Evolutionary conservation across 1,140 invertebrate species (phyloP).

Genomic region (Cyrtorhinus lividipennis): DNA sequence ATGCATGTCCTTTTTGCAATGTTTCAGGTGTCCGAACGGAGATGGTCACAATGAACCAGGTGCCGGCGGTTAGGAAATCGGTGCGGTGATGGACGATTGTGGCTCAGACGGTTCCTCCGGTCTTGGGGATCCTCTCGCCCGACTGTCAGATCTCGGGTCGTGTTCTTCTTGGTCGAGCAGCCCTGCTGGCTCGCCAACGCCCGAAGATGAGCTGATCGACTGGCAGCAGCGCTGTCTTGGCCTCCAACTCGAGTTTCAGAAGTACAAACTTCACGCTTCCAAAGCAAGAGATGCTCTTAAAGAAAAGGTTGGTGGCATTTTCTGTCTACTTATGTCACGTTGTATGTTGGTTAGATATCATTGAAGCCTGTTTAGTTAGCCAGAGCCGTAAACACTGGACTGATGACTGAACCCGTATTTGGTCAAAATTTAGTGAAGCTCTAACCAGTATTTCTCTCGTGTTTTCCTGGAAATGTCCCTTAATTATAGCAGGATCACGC

Average conservation of each 20-base stretch:
- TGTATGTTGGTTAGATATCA: too few relatives aligned
- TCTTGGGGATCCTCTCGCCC: conserved; percentile 8
- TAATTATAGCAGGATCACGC: too few relatives aligned
- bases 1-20: background rate
- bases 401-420: too few relatives aligned
- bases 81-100: conserved; percentile 3
- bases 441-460: too few relatives aligned
- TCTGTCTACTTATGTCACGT: too few relatives aligned
- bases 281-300: conserved; percentile 10
- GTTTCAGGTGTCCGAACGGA: background rate
- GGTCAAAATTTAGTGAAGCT: too few relatives aligned
- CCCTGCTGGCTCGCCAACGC: conserved; percentile 4
- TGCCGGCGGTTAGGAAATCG: background rate
- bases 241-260: conserved; percentile 6
- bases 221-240: conserved; percentile 1
- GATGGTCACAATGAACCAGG: background rate
- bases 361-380: too few relatives aligned
- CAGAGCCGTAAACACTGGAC: too few relatives aligned
- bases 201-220: conserved; percentile 3
- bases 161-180: conserved; percentile 11
- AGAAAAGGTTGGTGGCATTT: conserved; percentile 8
- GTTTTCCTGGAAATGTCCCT: too few relatives aligned
- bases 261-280: conserved; percentile 8
- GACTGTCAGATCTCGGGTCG: conserved; percentile 6
- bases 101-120: conserved; percentile 7